These are phyloP conservation scores for Meiosimyza platycephala DNA, from an alignment of 2,888 invertebrate species.

Conservation along the genomic window DNA sequence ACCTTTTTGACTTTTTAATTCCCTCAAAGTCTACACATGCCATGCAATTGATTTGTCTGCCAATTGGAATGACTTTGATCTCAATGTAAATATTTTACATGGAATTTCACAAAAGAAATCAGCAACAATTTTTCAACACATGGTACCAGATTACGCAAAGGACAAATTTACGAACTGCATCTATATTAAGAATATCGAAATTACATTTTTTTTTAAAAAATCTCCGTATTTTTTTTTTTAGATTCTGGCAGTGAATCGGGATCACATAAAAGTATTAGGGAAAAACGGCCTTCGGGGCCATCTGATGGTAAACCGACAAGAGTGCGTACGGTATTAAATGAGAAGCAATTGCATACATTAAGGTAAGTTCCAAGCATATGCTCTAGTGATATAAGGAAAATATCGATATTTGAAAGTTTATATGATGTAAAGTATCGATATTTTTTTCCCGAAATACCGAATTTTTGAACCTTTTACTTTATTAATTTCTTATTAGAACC, in stretches of 20 bases:
- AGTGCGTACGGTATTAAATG: constrained; percentile 97
- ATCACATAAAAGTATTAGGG: constrained; percentile 83
- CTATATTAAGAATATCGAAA: too few species aligned
- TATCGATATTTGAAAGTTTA: neutral
- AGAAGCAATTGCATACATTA: constrained; percentile 97
- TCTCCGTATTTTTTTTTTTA: constrained; percentile 65
- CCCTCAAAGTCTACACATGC: too few species aligned
- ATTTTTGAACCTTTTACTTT: neutral
- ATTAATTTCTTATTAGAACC: constrained; percentile 70
- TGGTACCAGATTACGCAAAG: neutral
- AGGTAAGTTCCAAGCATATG: constrained; percentile 68
- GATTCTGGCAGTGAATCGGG: constrained; percentile 94
- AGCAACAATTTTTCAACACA: constrained; percentile 29
- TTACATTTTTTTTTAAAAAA: neutral
- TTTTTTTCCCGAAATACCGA: neutral
- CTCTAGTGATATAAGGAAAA: too few species aligned
- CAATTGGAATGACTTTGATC: constrained; percentile 27
- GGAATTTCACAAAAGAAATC: constrained; percentile 1
- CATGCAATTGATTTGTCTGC: too few species aligned
- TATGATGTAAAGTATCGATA: neutral
- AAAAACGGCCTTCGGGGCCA: constrained; percentile 67
- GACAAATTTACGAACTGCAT: too few species aligned
- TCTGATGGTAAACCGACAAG: constrained; percentile 96
- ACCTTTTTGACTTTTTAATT: too few species aligned
- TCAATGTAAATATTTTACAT: neutral